Base-by-base conservation (phyloP, 2,113 vertebrate species). In the Talpa occidentalis region DNA sequence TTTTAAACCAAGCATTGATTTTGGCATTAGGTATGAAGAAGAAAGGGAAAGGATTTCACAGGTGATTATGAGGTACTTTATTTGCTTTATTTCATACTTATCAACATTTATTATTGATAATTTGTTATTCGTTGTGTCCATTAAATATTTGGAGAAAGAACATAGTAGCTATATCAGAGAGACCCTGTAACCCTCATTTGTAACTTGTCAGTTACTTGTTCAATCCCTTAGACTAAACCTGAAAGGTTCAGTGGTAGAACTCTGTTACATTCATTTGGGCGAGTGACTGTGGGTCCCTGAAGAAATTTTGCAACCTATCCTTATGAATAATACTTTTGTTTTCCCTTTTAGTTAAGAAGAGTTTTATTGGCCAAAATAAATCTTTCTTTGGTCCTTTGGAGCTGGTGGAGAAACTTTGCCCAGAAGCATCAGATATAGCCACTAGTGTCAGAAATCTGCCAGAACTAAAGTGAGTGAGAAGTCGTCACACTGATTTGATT, bases 321-420 rank as follows among this genome's bases (percentile, higher is more conserved):
- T 92, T 84, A 62, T 87, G 92, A 67, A 94, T 95, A 88, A 91
- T 77, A 40, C 59, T 97, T 90, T 95, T 97, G 2, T 97, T 96
- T 64, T 85, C 94, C 91, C 67, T 95, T 97, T 72, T 97, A 99
- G 99, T 97, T 90, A 99, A 99, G 98, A 99, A 99, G 97, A 98
- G 99, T 92, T 99, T 99, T 93, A 99, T 99, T 90, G 99, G 99
- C 84, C 99, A 99, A 94, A 99, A 98, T 98, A 99, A 99, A 95
- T 99, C 99, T 0, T 99, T 99, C 97, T 99, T 99, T 98, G 99
- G 99, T 76, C 99, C 99, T 66, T 97, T 99, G 98, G 99, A 99
- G 90, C 97, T 99, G 95, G 99, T 99, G 93, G 99, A 99, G 98
- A 99, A 99, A 97, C 98, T 99, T 97, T 99, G 99, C 96, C 99